Evolutionary conservation across 2,113 vertebrate genomes (phyloP).

Genomic region (Condylura cristata): DNA sequence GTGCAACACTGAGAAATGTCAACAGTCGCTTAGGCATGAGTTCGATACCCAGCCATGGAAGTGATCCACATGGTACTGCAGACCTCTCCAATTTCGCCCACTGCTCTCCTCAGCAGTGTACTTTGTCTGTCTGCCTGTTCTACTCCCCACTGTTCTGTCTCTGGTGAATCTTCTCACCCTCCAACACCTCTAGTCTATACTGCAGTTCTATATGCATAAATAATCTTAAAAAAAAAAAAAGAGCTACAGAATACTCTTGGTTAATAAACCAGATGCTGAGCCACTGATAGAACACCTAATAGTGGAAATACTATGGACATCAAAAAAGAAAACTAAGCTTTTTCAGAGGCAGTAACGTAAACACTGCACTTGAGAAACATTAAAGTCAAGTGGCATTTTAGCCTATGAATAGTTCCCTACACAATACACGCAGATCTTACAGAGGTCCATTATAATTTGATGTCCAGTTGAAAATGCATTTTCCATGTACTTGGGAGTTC

Average conservation of each 20-base stretch:
- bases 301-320: background rate
- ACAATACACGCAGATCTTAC: background rate
- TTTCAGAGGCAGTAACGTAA: constrained; percentile 43
- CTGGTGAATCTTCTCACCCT: too few relatives aligned
- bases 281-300: background rate
- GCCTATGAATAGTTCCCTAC: background rate
- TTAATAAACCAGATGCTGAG: background rate
- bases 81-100: too few relatives aligned
- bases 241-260: constrained; percentile 16
- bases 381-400: constrained; percentile 15
- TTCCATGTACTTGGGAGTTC: background rate
- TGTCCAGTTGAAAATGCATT: constrained; percentile 25
- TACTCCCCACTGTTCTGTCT: too few relatives aligned
- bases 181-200: too few relatives aligned
- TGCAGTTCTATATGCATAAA: too few relatives aligned
- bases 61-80: too few relatives aligned
- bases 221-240: too few relatives aligned
- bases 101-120: too few relatives aligned
- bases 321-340: constrained; percentile 2
- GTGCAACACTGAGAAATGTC: too few relatives aligned
- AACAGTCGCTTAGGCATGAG: too few relatives aligned
- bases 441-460: background rate
- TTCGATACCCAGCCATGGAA: too few relatives aligned
- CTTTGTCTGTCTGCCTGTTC: too few relatives aligned
- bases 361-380: constrained; percentile 32